Base-by-base conservation (phyloP, 2,113 vertebrate genomes). In the Alosa alosa region DNA sequence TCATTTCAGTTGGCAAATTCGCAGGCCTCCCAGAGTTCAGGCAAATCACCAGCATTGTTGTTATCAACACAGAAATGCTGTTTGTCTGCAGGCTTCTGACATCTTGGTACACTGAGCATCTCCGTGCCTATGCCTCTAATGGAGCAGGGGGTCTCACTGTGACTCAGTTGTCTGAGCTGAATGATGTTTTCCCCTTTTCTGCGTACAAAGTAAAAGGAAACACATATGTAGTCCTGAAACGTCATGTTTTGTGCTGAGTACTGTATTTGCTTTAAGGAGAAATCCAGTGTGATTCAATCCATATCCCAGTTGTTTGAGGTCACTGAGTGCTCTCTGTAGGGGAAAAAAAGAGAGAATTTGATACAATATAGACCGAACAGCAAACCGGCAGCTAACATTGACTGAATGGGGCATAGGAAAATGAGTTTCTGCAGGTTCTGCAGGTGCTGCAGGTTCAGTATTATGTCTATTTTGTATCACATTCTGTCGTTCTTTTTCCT, bases 1-100 rank as follows among this genome's bases (percentile, higher is more conserved):
- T 86, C 17, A n/a, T 46, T 81, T 84, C 86, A 78, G 82, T 44
- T 75, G 81, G 45, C 10, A n/a, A 10, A 44, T 72, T 78, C 31
- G 83, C 82, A 75, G 86, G 82, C 25, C 82, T 86, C 47, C 82
- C 46, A 83, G 82, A 85, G 18, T 85, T 85, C 78, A 85, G 78
- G 52, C 57, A 83, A 9, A 72, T 75, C 31, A 13, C 20, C 46
- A 39, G 60, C 1, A 83, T 82, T 49, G 55, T 86, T 18, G 57
- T 83, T 18, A 49, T 86, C n/a, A 86, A 72, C 17, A 86, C 57
- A 10, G 82, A 83, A 39, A 49, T 75, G 11, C 2, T 86, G 36
- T 86, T 86, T 72, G 81, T 75, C 57, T 86, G 60, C 57, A 86
- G 8, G 25, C 18, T 49, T 7, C 6, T 47, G 46, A 11, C 46